Evolutionary conservation across 2,888 invertebrate genomes (phyloP), one percentile per base, ranked within the genome.

Genomic region (Oligia strigilis): DNA sequence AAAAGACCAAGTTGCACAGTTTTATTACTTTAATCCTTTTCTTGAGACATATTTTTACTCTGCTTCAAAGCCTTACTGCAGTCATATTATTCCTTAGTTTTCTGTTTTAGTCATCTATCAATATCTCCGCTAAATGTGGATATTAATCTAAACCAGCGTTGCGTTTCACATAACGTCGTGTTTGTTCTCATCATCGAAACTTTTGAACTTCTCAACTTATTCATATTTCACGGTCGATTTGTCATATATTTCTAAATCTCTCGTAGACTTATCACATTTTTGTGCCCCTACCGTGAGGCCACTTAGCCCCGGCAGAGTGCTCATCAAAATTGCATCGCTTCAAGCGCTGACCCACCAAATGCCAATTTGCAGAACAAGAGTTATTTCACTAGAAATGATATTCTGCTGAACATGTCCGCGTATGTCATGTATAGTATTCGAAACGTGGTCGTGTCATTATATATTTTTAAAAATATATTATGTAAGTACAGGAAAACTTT

Each of bases 261-360:
- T 67, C 36, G 36, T 76, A 5, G 23, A 76, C 19, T 65, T 72
- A 72, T 80, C 46, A 49, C 23, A 62, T 80, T 55, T 84, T 84
- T 71, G 67, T 58, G 58, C 19, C 81, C 81, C 79, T 72, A 80
- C 77, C 80, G 87, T 80, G 79, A 87, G 64, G 11, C 52, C 69
- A 77, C 80, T 88, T 87, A 83, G 87, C 83, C 88, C 91, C 88
- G 90, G 86, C 86, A 82, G 85, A 87, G 78, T 89, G 89, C 86
- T 81, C 87, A 85, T 85, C 72, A 86, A 88, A 89, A 87, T 86
- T 89, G 84, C 87, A 89, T 89, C 82, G 88, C 88, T 90, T 80
- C 73, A 83, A 78, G 81, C 83, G 69, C 77, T 80, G 81, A 75
- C 84, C 86, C 84, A 64, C 83, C 82, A 46, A 83, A 88, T 83